Evolutionary conservation across 2,113 vertebrate genomes (phyloP), one percentile per base, ranked within the genome.

Genomic region (Chascanopsetta lugubris): DNA sequence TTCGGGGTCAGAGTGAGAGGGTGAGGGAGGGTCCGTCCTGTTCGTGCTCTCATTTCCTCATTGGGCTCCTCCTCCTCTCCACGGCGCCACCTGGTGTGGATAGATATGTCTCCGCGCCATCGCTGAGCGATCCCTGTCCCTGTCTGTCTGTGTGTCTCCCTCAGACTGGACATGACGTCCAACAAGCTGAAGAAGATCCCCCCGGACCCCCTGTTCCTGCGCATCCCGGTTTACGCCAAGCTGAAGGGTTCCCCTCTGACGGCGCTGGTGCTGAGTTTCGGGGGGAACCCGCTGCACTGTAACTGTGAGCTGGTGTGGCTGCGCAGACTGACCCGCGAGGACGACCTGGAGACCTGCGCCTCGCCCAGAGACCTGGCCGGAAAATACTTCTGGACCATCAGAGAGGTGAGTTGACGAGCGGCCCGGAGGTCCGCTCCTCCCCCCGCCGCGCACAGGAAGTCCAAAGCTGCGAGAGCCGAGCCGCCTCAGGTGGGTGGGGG

Each of bases 111-210:
- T n/a, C n/a, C n/a, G n/a, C n/a, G n/a, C n/a, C n/a, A n/a, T n/a
- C n/a, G n/a, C n/a, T n/a, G n/a, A n/a, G n/a, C n/a, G n/a, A n/a
- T n/a, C n/a, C n/a, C n/a, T n/a, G n/a, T n/a, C n/a, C n/a, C n/a
- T n/a, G n/a, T n/a, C n/a, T n/a, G n/a, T n/a, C n/a, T n/a, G n/a
- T 63, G n/a, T 65, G 26, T 60, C 51, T 38, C 30, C 34, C 0
- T 58, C 78, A 91, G 94, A 26, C 79, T 94, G 74, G 94, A 94
- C 83, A 94, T 94, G 93, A 94, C 94, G 0, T 94, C 94, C 62
- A 94, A 94, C 85, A 94, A 94, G 84, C 89, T 94, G 59, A 94
- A 94, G 87, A 94, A 94, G 80, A 93, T 94, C 27, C 93, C 94
- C 1, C 93, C 94, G 0, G 94, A 94, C 84, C 94, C 94, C 1